phyloP scores from a whole-genome alignment of 2,113 vertebrate species.

The Ivindomyrus marchei region DNA sequence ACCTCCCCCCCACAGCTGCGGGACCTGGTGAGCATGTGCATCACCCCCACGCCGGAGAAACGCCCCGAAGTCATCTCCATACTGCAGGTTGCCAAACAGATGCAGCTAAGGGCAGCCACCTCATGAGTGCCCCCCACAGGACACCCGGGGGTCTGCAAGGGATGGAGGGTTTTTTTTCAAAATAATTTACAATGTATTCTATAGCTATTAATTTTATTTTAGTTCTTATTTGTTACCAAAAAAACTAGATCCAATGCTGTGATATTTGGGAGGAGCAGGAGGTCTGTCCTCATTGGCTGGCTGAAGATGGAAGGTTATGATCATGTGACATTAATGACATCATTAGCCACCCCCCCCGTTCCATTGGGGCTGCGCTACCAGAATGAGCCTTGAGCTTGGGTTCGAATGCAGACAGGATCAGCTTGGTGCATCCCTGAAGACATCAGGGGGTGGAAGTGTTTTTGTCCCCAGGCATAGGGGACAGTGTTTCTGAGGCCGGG shows the following conservation, averaged over 20 bases:
- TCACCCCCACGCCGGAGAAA: conserved; percentile 69
- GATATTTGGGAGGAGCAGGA: background rate
- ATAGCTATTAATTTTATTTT: background rate
- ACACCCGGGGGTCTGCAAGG: background rate
- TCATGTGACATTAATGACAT: background rate
- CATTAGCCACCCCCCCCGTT: background rate
- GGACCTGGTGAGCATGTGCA: conserved; percentile 79
- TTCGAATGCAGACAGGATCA: background rate
- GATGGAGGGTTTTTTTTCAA: background rate
- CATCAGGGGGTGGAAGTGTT: background rate
- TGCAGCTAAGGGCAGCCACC: conserved; percentile 75
- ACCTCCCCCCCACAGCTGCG: conserved; percentile 52
- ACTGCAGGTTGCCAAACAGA: conserved; percentile 75
- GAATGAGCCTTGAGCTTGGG: background rate
- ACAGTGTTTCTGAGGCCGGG: background rate
- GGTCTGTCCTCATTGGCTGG: background rate
- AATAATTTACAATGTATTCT: background rate
- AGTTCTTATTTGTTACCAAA: background rate
- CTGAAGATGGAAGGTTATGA: background rate
- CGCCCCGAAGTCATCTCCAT: conserved; percentile 72
- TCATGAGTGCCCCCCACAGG: conserved; percentile 53
- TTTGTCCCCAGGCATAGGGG: background rate
- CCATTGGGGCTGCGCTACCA: background rate
- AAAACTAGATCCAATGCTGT: background rate
- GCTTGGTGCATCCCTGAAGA: background rate